phyloP scores from a whole-genome alignment of 2,888 invertebrate genomes.

The Rhorus exstirpatorius region DNA sequence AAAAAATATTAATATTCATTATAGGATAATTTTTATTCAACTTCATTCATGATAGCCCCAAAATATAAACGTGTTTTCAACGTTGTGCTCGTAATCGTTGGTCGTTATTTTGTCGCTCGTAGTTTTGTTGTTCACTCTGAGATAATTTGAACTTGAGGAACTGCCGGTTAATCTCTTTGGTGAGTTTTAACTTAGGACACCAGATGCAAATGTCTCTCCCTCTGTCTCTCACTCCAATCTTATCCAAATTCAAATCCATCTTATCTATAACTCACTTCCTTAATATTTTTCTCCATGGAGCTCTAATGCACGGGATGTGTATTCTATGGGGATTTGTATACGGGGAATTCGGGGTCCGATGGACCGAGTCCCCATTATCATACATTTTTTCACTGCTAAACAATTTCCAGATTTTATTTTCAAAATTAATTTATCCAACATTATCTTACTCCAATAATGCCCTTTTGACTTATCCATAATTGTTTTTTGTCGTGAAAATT shows the following conservation, averaged over 20 bases:
- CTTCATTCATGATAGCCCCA: not conserved
- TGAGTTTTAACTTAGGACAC: conserved; percentile 49
- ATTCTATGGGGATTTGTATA: too few species aligned
- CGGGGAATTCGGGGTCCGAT: too few species aligned
- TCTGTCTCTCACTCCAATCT: conserved; percentile 31
- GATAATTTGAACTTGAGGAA: conserved; percentile 1
- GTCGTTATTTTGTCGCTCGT: not conserved
- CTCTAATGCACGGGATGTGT: conserved; percentile 1
- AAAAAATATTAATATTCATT: not conserved
- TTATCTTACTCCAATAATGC: too few species aligned
- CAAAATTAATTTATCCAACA: too few species aligned
- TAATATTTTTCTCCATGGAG: conserved; percentile 6
- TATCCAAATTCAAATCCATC: conserved; percentile 59
- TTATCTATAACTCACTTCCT: conserved; percentile 50
- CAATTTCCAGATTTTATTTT: too few species aligned
- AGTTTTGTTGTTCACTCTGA: conserved; percentile 10
- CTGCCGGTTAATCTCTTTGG: conserved; percentile 43
- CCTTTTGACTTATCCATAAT: too few species aligned
- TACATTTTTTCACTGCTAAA: too few species aligned
- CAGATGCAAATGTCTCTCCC: conserved; percentile 56
- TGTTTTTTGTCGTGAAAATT: too few species aligned
- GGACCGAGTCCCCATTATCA: too few species aligned
- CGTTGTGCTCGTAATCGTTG: not conserved
- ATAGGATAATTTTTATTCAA: not conserved
- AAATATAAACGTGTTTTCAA: not conserved